These are phyloP conservation scores for Empis livida DNA, from an alignment of 2,888 invertebrate genomes.

Conservation along the genomic window DNA sequence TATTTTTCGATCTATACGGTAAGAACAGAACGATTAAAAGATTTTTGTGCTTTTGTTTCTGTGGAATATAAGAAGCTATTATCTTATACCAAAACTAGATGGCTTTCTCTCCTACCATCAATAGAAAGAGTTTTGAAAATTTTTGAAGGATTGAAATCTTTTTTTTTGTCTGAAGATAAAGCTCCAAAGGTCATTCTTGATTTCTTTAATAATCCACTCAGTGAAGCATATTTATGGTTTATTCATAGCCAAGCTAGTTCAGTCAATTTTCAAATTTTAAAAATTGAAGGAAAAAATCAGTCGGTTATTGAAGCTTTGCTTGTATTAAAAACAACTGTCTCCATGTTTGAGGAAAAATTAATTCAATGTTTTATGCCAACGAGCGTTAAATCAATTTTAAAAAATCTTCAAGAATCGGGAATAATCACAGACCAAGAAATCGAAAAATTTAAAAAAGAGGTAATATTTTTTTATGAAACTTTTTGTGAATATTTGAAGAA, in stretches of 20 bases:
- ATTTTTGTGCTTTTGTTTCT: conserved; percentile 4
- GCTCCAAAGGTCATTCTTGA: conserved; percentile 2
- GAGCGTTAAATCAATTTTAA: background rate
- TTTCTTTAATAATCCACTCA: background rate
- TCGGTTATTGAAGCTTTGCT: background rate
- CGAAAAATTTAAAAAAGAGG: background rate
- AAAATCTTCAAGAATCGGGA: background rate
- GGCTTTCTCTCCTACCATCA: conserved; percentile 4
- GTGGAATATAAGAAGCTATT: conserved; percentile 5
- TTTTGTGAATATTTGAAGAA: background rate
- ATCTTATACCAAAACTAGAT: conserved; percentile 8
- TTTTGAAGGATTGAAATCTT: conserved; percentile 7
- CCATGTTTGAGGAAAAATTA: background rate
- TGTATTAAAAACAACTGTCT: background rate
- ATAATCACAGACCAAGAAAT: background rate
- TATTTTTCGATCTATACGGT: conserved; percentile 6
- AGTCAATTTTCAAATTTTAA: background rate
- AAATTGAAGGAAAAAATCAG: background rate
- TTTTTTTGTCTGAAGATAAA: conserved; percentile 6
- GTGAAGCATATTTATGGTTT: conserved; percentile 1
- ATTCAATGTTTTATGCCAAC: background rate
- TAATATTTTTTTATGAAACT: background rate
- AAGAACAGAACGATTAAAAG: conserved; percentile 5
- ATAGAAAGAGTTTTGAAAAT: conserved; percentile 8
- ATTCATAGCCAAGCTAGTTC: conserved; percentile 1